Conservation (phyloP, 2,888 invertebrate genomes). For the Drosophila histrio region DNA sequence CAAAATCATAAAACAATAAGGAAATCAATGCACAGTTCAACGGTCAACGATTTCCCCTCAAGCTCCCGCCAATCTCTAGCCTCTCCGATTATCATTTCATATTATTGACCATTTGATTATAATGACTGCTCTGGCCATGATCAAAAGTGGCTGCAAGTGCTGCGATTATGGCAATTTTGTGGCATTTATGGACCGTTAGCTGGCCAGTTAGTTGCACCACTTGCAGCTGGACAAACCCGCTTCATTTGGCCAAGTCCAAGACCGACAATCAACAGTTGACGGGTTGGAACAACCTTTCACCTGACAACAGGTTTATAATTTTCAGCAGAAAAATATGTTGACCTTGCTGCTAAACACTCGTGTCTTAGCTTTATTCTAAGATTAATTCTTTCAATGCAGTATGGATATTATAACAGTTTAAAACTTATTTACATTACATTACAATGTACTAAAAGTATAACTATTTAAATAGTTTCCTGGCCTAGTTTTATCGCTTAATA, state of each 20-base stretch:
- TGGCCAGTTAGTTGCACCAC: constrained; percentile 43
- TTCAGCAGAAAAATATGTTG: constrained; percentile 14
- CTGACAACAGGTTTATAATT: constrained; percentile 35
- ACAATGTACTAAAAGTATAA: too few relatives aligned
- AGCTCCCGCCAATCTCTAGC: not conserved
- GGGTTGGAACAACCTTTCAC: constrained; percentile 49
- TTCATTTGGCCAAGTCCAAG: constrained; percentile 49
- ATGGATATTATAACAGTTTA: too few relatives aligned
- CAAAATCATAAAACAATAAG: constrained; percentile 57
- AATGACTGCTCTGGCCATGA: constrained; percentile 69
- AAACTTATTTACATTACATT: too few relatives aligned
- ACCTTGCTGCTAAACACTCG: constrained; percentile 35
- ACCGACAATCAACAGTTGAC: constrained; percentile 33
- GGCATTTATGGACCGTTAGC: constrained; percentile 58
- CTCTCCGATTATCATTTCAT: constrained; percentile 4
- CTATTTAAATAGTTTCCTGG: too few relatives aligned
- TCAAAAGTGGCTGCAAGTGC: constrained; percentile 61
- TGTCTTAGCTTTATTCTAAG: not conserved
- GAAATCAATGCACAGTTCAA: constrained; percentile 57
- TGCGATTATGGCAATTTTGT: constrained; percentile 69
- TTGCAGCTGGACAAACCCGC: constrained; percentile 22
- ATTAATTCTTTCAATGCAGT: too few relatives aligned
- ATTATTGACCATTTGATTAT: constrained; percentile 33
- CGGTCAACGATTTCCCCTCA: constrained; percentile 7
- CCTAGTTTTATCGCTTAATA: too few relatives aligned